These are phyloP conservation scores for Pseudorhombus dupliciocellatus DNA, from an alignment of 2,113 vertebrate genomes.

Conservation along the genomic window DNA sequence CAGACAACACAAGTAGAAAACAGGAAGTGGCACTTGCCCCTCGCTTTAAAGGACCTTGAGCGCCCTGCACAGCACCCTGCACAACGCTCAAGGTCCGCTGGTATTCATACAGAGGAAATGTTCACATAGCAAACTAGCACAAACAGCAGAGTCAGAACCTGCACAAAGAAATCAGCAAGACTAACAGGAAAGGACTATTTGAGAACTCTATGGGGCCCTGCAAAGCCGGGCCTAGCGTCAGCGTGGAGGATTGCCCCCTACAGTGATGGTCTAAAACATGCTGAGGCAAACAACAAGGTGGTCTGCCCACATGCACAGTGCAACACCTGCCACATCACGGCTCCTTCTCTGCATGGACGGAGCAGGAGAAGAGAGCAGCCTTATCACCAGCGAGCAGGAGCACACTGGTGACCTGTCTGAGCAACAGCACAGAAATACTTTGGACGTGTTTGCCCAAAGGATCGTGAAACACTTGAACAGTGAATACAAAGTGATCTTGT, in stretches of 20 bases:
- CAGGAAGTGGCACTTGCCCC: background rate
- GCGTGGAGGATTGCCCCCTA: background rate
- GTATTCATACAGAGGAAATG: background rate
- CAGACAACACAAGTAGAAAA: background rate
- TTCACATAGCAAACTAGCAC: too few relatives aligned
- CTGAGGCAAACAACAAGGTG: background rate
- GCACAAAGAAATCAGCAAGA: background rate
- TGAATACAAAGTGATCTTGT: too few relatives aligned
- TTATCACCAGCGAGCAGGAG: background rate
- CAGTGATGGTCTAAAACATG: background rate
- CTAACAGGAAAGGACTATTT: background rate
- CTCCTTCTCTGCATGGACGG: background rate
- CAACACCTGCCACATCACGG: background rate
- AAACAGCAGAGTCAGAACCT: background rate
- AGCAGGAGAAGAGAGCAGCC: background rate
- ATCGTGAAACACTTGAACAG: too few relatives aligned
- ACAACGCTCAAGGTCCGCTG: background rate
- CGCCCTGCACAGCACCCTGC: background rate
- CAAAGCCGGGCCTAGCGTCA: background rate
- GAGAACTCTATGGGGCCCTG: conserved; percentile 4
- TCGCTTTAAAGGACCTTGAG: background rate
- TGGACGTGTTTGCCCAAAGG: too few relatives aligned
- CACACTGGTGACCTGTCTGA: too few relatives aligned
- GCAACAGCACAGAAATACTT: too few relatives aligned
- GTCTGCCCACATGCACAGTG: background rate